phyloP scores from a whole-genome alignment of 2,113 vertebrate species.

The Phalacrocorax aristotelis region DNA sequence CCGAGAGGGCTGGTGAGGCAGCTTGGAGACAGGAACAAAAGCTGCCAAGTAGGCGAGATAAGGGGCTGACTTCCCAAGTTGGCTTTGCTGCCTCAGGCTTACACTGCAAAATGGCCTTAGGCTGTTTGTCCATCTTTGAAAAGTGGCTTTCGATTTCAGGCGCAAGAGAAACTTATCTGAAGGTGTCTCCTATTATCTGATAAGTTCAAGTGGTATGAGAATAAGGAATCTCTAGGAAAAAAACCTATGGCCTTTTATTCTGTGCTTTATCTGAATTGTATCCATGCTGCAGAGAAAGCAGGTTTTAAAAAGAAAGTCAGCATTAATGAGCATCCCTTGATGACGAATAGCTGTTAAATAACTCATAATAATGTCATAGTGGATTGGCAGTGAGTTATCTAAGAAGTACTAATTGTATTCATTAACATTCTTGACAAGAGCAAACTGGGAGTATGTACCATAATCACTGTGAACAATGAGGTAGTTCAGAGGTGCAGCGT shows the following conservation, averaged over 20 bases:
- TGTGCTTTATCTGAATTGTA: background rate
- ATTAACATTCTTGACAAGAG: constrained; percentile 19
- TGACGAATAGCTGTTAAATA: background rate
- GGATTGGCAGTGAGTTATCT: background rate
- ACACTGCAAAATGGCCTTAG: background rate
- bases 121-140: background rate
- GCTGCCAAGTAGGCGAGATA: background rate
- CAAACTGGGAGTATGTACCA: background rate
- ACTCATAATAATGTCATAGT: background rate
- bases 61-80: background rate
- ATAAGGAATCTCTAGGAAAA: background rate
- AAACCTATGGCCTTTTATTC: background rate
- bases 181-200: background rate
- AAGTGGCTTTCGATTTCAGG: background rate
- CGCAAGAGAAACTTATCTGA: background rate
- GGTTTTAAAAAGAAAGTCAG: background rate
- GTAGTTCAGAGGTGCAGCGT: background rate
- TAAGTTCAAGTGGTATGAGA: background rate
- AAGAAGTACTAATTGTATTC: constrained; percentile 16
- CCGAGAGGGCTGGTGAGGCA: background rate
- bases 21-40: background rate
- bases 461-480: background rate
- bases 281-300: background rate
- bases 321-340: background rate
- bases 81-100: background rate